Evolutionary conservation across 2,797 vertebrate species (phyloP).

Genomic region (Pantherophis vulpinus): DNA sequence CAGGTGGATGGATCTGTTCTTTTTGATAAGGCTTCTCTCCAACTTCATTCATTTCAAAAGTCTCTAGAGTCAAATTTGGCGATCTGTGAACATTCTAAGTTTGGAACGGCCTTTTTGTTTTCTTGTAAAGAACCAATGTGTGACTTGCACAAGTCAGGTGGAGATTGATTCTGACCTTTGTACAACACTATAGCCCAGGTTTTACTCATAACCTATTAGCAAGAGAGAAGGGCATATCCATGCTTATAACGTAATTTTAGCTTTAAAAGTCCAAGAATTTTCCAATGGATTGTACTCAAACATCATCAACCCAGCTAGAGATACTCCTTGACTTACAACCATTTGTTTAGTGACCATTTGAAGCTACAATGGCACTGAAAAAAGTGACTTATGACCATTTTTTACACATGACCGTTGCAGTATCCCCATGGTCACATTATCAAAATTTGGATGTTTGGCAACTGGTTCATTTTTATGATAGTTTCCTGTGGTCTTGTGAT

Average conservation of each 20-base stretch:
- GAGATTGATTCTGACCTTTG: not conserved
- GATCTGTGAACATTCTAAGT: not conserved
- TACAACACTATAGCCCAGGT: not conserved
- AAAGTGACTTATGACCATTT: not conserved
- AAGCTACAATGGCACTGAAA: not conserved
- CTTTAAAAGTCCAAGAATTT: not conserved
- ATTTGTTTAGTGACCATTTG: not conserved
- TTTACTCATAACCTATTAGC: not conserved
- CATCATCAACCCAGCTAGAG: not conserved
- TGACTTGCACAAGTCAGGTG: not conserved
- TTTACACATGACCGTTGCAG: not conserved
- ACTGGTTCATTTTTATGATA: not conserved
- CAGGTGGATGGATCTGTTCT: not conserved
- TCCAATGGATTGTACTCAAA: not conserved
- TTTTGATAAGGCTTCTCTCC: not conserved
- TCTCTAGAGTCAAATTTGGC: not conserved
- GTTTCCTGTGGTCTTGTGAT: not conserved
- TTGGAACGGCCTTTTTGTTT: not conserved
- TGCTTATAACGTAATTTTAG: not conserved
- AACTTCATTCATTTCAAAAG: not conserved
- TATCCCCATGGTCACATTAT: not conserved
- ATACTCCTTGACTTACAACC: not conserved
- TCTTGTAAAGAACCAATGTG: not conserved
- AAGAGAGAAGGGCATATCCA: not conserved
- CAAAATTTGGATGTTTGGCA: not conserved